A percentile compares a stretch with the other conserved stretches of the same genome.
phyloP scores from a whole-genome alignment of 2,888 invertebrate genomes.

The Nephrotoma guestfalica region DNA sequence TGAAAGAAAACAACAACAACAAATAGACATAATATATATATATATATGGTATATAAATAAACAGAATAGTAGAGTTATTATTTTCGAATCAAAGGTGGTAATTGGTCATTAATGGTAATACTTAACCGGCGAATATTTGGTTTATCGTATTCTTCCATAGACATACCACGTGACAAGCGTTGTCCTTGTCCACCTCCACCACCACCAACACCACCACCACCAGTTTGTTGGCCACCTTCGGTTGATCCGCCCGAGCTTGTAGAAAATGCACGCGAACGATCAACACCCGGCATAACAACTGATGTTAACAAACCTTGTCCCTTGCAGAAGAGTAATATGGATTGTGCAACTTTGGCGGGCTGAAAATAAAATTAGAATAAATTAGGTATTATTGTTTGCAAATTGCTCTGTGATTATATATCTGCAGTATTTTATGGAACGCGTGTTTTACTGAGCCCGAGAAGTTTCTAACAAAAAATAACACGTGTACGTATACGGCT shows the following conservation, averaged over 20 bases:
- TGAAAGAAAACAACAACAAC: not conserved
- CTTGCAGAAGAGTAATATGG: constrained; percentile 76
- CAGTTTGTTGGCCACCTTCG: constrained; percentile 21
- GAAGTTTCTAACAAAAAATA: too few relatives aligned
- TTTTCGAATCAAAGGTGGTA: constrained; percentile 47
- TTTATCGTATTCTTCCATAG: constrained; percentile 72
- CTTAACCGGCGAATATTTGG: constrained; percentile 63
- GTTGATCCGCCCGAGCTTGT: constrained; percentile 40
- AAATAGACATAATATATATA: not conserved
- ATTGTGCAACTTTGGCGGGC: constrained; percentile 78
- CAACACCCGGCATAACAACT: constrained; percentile 65
- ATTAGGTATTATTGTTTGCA: not conserved
- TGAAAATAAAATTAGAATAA: constrained; percentile 28
- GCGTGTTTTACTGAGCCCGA: too few relatives aligned
- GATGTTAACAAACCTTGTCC: constrained; percentile 73
- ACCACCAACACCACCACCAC: constrained; percentile 23
- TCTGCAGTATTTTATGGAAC: too few relatives aligned
- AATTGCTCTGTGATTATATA: too few relatives aligned
- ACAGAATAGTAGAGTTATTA: constrained; percentile 12
- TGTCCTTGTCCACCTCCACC: constrained; percentile 25
- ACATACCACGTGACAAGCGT: constrained; percentile 45
- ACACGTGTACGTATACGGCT: too few relatives aligned
- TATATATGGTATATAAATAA: not conserved
- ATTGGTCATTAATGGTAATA: constrained; percentile 34
- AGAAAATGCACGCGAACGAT: constrained; percentile 44